Percentiles rank a stretch among this genome's conserved stretches.
Conservation (phyloP, 2,888 invertebrate species). For the Apamea crenata region DNA sequence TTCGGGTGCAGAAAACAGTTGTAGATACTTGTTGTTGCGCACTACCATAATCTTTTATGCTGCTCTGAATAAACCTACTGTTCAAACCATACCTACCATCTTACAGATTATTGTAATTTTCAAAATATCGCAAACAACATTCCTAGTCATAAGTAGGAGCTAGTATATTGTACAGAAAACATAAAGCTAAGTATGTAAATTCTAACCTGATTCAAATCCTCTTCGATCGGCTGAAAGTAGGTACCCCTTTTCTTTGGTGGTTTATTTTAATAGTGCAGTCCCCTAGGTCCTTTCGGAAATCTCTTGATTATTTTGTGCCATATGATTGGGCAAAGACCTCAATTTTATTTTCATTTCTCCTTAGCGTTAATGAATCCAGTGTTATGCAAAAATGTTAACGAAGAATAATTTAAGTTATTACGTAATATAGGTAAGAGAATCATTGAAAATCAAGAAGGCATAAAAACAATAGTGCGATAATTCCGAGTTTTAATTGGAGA, state of each 20-base stretch:
- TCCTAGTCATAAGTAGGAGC: neutral
- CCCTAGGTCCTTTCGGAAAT: neutral
- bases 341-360: neutral
- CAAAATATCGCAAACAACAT: neutral
- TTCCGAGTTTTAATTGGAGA: neutral
- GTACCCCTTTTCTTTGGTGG: neutral
- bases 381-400: neutral
- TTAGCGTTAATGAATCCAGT: neutral
- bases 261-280: neutral
- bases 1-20: no score
- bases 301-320: neutral
- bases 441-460: neutral
- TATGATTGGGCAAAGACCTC: no score
- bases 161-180: slow-evolving; percentile 2
- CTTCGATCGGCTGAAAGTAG: slow-evolving; percentile 9
- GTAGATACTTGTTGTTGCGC: neutral
- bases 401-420: neutral
- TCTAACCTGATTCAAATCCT: slow-evolving; percentile 45
- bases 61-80: neutral
- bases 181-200: slow-evolving; percentile 39
- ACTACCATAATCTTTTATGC: neutral
- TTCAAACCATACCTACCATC: no score
- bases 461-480: neutral
- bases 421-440: no score
- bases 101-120: neutral